A percentile compares a stretch with the other conserved stretches of the same genome.
phyloP scores from a whole-genome alignment of 2,113 vertebrate species.

The Lichenostomus cassidix region DNA sequence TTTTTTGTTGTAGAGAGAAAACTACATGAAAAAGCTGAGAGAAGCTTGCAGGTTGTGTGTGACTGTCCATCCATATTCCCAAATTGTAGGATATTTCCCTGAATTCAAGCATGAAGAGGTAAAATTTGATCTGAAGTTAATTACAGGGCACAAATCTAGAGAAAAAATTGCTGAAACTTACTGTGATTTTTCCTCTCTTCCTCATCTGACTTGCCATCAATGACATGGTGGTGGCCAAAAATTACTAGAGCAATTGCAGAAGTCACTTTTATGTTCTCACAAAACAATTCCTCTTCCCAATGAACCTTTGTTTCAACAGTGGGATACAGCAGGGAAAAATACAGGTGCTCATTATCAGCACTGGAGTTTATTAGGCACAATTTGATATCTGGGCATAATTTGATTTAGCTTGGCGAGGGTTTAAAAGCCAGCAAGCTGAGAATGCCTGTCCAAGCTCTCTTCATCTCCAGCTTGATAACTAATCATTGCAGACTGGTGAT shows the following conservation, averaged over 20 bases:
- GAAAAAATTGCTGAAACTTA: neutral
- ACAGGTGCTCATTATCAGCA: neutral
- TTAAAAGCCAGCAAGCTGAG: neutral
- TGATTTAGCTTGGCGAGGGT: neutral
- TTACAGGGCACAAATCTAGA: neutral
- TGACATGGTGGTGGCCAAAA: neutral
- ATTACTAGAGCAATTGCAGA: neutral
- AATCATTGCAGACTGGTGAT: neutral
- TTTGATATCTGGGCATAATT: conserved; percentile 14
- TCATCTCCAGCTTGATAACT: neutral
- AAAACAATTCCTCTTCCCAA: neutral
- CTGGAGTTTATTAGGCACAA: neutral
- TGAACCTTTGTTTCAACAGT: neutral
- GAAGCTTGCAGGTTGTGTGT: fast-evolving
- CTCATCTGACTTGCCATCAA: neutral
- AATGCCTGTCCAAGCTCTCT: neutral
- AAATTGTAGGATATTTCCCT: neutral
- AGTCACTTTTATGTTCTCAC: neutral
- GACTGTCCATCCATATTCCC: fast-evolving
- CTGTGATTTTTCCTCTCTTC: neutral
- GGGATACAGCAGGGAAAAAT: neutral
- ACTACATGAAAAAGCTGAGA: neutral
- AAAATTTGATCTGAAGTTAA: neutral
- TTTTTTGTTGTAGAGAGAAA: neutral
- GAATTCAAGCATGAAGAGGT: neutral